Base-by-base conservation (phyloP, 1,140 invertebrate genomes). In the Nasonia vitripennis region DNA sequence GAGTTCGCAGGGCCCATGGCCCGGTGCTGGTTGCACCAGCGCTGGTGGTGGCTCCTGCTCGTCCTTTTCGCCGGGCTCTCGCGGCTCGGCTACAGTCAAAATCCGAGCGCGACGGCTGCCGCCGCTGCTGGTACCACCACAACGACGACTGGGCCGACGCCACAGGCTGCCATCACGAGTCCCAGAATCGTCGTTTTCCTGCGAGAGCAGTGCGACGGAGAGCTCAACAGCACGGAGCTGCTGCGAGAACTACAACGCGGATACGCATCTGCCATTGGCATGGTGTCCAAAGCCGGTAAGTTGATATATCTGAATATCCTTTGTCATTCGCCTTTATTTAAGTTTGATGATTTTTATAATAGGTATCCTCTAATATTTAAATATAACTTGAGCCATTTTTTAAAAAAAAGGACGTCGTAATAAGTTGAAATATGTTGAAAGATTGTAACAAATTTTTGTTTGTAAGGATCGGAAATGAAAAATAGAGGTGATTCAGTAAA, bases 1-100 rank as follows among this genome's bases (percentile, higher is more conserved):
- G 87, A 81, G 86, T 81, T 86, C 27, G 85, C 86, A 68, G 87
- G 90, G 92, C 90, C 91, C 90, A 93, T 93, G 92, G 92, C 92
- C 92, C 90, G 92, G 87, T 90, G 90, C 87, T 91, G 89, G 90
- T 90, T 89, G 85, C 89, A 88, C 87, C 89, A 91, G 90, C 87
- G 90, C 88, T 90, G 91, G 91, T 91, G 91, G 91, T 93, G 91
- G 91, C 88, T 93, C 87, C 87, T 91, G 89, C 87, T 92, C 87
- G 89, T 89, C 87, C 81, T 89, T 87, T 78, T 89, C 88, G 45
- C 88, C 84, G 62, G 71, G 83, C 6, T 86, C 86, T 79, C 78
- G 27, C 20, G n/a, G 78, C 55, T 78, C 62, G 62, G 55, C n/a
- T n/a, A 51, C 71, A 27, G 51, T 62, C 77, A 78, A 67, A 78